Evolutionary conservation across 2,888 invertebrate genomes (phyloP), one percentile per base, ranked within the genome.

Genomic region (Apamea crenata): DNA sequence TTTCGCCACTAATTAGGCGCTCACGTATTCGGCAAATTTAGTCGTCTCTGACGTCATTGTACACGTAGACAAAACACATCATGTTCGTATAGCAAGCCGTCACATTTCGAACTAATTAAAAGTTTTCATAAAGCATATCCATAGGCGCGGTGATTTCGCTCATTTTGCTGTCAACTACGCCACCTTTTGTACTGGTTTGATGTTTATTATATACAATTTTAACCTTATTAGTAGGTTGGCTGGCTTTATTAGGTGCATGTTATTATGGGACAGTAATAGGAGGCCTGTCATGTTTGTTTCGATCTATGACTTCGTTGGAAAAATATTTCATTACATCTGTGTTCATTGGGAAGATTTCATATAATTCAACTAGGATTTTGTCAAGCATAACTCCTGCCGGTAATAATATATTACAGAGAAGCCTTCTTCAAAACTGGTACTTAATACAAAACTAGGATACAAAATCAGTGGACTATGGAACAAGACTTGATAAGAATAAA

Each of bases 1-100:
- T 87, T 87, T 75, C 65, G 68, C 79, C 53, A 78, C 79, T 84
- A 83, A 84, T 86, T 83, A 84, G 71, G 66, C 16, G 44, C 79
- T 69, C 78, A 77, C 83, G 71, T 86, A 78, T 75, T 75, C 50
- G 36, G 44, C n/a, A 65, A 68, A 78, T 71, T 71, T 47, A 47
- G 18, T n/a, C 36, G 32, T 36, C 29, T 69, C 59, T 74, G 71
- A 78, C 84, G 67, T 72, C 71, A 74, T 32, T 29, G 32, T 61
- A 29, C 50, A 59, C 40, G 87, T 68, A 75, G 59, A 47, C 75
- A 71, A 80, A 80, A 84, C 81, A 84, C 53, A 73, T 80, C 59
- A 75, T 80, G 73, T 73, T 70, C 47, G 63, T 80, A 69, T 80
- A 66, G 66, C 72, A 47, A 83, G 25, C 40, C 21, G 61, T 73